Evolutionary conservation across 2,888 invertebrate species (phyloP), one percentile per base, ranked within the genome.

Genomic region (Andrena dorsata): DNA sequence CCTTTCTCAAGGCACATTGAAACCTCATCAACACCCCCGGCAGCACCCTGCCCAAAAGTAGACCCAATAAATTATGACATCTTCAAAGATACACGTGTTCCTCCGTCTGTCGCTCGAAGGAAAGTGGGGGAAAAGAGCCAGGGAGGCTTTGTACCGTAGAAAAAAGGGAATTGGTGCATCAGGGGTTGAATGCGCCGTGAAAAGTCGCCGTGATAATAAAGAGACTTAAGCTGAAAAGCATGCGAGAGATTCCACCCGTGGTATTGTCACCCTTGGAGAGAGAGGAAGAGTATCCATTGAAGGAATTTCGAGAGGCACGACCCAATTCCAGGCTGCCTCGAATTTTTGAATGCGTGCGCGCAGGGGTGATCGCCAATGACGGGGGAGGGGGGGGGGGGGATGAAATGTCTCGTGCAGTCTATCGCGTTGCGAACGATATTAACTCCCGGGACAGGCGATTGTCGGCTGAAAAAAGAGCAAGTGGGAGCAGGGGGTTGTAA

Each of bases 261-360:
- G 80, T 82, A 89, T 90, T 91, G 89, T 91, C 63, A 61, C 23
- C 8, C 13, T 28, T 16, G 10, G 8, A 47, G 58, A 56, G 73
- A 64, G 69, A 30, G 10, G n/a, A 51, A 61, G 73, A 60, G 69
- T 69, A 68, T 69, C 88, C 86, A 88, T 90, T 90, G 80, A 87
- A 76, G 75, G 83, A 88, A 89, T 83, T 78, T 83, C 69, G 85
- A 82, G 85, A 82, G 83, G 8, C 86, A 81, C 78, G 71, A 77
- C 78, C 65, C 90, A 89, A 65, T 88, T 90, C 89, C 89, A 88
- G 56, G 1, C 85, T 88, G 88, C 80, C 85, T 74, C 82, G 85
- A 86, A 86, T 86, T 69, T 64, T 70, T 88, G 88, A 91, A 90
- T 89, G 87, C 74, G 70, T 61, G 30, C 35, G 56, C 70, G 26